These are phyloP conservation scores for Anneissia japonica DNA, from an alignment of 35 echinoderm and acorn worm genomes.

Conservation along the genomic window DNA sequence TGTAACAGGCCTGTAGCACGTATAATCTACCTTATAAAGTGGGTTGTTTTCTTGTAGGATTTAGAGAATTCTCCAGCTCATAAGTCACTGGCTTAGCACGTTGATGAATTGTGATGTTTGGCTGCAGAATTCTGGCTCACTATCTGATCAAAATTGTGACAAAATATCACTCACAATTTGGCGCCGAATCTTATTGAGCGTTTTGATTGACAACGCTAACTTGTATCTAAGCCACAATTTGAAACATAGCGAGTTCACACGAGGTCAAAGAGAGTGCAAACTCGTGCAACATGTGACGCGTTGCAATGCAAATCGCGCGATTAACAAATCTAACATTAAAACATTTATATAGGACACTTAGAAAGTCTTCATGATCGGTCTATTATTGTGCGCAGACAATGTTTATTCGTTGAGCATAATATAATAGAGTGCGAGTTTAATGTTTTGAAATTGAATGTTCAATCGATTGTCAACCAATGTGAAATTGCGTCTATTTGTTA, in stretches of 20 bases:
- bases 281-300: not conserved
- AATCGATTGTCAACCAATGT: not conserved
- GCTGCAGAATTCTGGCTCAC: not conserved
- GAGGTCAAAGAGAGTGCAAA: not conserved
- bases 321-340: not conserved
- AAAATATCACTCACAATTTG: constrained; percentile 2
- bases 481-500: not conserved
- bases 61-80: not conserved
- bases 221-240: not conserved
- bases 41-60: not conserved
- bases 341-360: not conserved
- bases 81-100: not conserved
- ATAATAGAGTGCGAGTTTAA: not conserved
- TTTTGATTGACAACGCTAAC: not conserved
- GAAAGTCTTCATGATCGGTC: not conserved
- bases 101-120: constrained; percentile 1
- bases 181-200: not conserved
- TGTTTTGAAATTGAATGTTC: not conserved
- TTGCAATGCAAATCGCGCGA: not conserved
- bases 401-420: not conserved
- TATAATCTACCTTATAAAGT: not conserved
- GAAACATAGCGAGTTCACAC: not conserved
- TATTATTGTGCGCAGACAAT: too few relatives aligned
- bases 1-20: not conserved
- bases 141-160: not conserved